Conservation (phyloP, 2,888 invertebrate species). For the Drosophila mulleri region DNA sequence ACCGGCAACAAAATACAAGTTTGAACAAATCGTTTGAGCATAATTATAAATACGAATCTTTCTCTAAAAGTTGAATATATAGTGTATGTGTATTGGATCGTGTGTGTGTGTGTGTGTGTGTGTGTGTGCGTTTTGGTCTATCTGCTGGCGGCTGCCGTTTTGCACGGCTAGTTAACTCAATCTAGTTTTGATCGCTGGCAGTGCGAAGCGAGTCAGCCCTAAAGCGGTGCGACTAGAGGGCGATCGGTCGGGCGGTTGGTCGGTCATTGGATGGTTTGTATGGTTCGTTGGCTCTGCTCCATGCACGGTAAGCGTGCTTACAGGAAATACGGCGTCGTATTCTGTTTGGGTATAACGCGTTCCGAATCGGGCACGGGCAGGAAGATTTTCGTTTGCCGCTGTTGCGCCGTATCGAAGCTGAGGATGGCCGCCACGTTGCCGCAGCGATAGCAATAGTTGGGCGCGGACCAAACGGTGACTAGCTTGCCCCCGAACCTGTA, state of each 20-base stretch:
- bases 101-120: constrained; percentile 3
- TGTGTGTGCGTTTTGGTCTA: constrained; percentile 14
- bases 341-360: constrained; percentile 95
- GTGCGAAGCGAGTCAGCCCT: constrained; percentile 19
- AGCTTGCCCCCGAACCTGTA: constrained; percentile 99
- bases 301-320: constrained; percentile 84
- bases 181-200: constrained; percentile 34
- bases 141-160: constrained; percentile 29
- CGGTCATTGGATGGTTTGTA: constrained; percentile 3
- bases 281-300: neutral
- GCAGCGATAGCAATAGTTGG: constrained; percentile 99
- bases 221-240: constrained; percentile 1
- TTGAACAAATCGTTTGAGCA: constrained; percentile 43
- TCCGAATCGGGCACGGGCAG: constrained; percentile 98
- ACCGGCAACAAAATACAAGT: constrained; percentile 37
- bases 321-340: constrained; percentile 98
- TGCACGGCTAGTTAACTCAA: constrained; percentile 15
- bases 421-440: constrained; percentile 99
- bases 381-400: constrained; percentile 94
- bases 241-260: constrained; percentile 15
- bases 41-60: constrained; percentile 24
- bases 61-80: constrained; percentile 5
- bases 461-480: constrained; percentile 99
- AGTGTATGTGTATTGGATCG: neutral
- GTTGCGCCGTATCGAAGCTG: constrained; percentile 92